Evolutionary conservation across 2,888 invertebrate species (phyloP).

Genomic region (Tolmerus cingulatus): DNA sequence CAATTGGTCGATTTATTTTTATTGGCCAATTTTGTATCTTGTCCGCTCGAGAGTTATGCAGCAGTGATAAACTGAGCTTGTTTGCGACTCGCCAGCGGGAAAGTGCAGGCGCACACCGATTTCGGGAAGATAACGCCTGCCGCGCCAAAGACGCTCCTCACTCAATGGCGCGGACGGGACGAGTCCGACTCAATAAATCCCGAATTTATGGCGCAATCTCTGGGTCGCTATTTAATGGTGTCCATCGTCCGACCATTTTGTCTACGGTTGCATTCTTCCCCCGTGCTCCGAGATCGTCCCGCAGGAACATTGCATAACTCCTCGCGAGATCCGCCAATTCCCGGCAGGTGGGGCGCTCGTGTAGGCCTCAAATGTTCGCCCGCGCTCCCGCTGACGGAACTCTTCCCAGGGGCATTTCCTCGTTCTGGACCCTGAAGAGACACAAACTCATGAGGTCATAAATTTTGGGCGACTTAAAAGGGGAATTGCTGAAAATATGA

Average conservation of each 20-base stretch:
- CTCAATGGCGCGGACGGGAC: background rate
- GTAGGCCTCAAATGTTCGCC: background rate
- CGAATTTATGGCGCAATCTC: conserved; percentile 35
- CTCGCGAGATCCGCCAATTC: background rate
- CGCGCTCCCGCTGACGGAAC: background rate
- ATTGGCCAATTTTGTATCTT: conserved; percentile 39
- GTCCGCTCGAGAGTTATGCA: conserved; percentile 11
- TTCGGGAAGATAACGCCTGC: conserved; percentile 35
- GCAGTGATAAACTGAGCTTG: background rate
- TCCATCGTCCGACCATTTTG: conserved; percentile 17
- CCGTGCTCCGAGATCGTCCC: background rate
- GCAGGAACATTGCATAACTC: conserved; percentile 17
- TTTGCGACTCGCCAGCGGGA: background rate
- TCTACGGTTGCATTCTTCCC: conserved; percentile 33
- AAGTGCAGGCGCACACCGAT: conserved; percentile 31
- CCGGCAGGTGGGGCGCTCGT: background rate
- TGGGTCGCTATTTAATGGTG: conserved; percentile 27
- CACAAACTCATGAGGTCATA: background rate
- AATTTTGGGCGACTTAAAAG: background rate
- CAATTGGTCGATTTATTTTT: conserved; percentile 41
- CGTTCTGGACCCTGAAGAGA: background rate
- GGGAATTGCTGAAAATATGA: conserved; percentile 27
- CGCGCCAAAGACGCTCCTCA: background rate
- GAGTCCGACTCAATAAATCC: conserved; percentile 35
- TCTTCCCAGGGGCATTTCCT: conserved; percentile 5